Evolutionary conservation across 2,113 vertebrate genomes (phyloP).

Genomic region (Triplophysa siluroides): DNA sequence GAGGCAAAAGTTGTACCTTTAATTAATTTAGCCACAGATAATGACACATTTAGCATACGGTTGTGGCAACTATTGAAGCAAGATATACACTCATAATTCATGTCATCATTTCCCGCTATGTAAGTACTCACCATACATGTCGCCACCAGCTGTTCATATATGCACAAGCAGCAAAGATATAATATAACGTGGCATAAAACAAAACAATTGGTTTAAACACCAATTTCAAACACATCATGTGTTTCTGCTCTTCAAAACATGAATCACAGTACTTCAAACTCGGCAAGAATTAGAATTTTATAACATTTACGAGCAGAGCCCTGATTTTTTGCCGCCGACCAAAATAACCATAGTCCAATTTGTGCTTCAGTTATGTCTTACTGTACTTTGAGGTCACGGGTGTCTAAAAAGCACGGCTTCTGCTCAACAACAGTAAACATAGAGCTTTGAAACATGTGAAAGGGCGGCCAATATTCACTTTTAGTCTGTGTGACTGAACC

Average conservation of each 20-base stretch:
- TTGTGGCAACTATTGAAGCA: neutral
- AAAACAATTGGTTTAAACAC: no score
- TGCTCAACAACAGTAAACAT: slow-evolving; percentile 20
- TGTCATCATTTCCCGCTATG: neutral
- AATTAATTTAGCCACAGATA: neutral
- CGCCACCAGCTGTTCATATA: neutral
- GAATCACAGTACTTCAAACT: neutral
- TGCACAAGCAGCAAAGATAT: neutral
- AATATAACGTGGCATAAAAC: neutral
- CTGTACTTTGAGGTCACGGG: neutral
- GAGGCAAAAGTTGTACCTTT: neutral
- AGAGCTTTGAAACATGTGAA: neutral
- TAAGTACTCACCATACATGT: neutral
- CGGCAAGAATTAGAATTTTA: neutral
- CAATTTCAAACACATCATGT: neutral
- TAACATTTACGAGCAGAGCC: neutral
- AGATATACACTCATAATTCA: neutral
- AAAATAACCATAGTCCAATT: neutral
- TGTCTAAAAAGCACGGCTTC: neutral
- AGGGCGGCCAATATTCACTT: neutral
- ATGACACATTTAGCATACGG: slow-evolving; percentile 16
- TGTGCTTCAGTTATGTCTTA: neutral
- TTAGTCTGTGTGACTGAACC: slow-evolving; percentile 10
- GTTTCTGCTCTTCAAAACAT: neutral
- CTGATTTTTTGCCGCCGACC: neutral